Base-by-base conservation (phyloP, 2,797 vertebrate genomes). In the Allobates femoralis region DNA sequence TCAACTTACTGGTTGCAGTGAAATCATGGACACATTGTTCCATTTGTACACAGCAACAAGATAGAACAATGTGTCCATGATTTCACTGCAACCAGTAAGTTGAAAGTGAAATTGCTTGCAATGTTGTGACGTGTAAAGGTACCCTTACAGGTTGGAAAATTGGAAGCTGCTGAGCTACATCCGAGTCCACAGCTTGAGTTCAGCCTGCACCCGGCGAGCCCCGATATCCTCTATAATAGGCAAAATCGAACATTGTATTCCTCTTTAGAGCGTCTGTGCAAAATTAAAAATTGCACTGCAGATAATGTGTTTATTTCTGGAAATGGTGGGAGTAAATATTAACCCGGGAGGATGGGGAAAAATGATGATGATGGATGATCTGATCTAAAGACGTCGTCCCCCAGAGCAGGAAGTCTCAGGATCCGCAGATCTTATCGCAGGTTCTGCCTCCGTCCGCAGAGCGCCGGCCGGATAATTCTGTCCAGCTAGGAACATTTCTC, bases 401-500 rank as follows among this genome's bases (percentile, higher is more conserved):
- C 32, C 23, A 15, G 30, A 26, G 46, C 62, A 30, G 64, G 64
- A 50, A 69, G 64, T 55, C 62, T 1, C 46, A 14, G 21, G 23
- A 55, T 23, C 51, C 34, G 34, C 66, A 71, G 60, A 81, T 81
- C 50, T 34, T 55, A 71, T 81, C 62, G n/a, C 28, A 8, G 28
- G 50, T 53, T 81, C 28, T 69, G 26, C 6, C 5, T 80, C 23
- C 3, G 26, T 23, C 79, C 26, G 62, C 26, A 14, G 28, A 53
- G 12, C 1, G 41, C 5, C 23, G 79, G 58, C 28, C 10, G 8
- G 62, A 81, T 50, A 46, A 64, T 80, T 64, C 11, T 32, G 60
- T 81, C 23, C 58, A 81, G 41, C 14, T 81, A 32, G 46, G 10
- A 67, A 28, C n/a, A 50, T 34, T 64, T 66, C 60, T 32, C n/a